Evolutionary conservation across 2,113 vertebrate genomes (phyloP).

Genomic region (Artemisiospiza belli): DNA sequence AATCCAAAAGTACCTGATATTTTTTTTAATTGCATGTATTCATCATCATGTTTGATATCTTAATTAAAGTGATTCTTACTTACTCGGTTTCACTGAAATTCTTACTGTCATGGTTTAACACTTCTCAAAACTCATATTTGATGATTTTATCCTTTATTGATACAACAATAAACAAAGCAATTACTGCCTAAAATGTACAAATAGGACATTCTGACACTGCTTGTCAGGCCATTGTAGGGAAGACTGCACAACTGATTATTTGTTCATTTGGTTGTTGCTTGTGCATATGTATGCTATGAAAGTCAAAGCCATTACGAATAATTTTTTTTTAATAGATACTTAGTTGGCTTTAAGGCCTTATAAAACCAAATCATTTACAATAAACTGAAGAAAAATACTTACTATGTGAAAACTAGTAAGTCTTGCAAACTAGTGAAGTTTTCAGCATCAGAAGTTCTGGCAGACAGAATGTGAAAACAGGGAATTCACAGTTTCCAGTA

Average conservation of each 20-base stretch:
- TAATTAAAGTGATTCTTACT: not conserved
- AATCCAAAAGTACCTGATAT: not conserved
- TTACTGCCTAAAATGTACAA: not conserved
- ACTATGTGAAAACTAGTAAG: not conserved
- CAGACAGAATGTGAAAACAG: not conserved
- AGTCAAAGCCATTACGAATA: conserved; percentile 5
- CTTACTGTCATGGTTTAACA: not conserved
- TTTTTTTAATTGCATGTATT: not conserved
- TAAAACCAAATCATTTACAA: conserved; percentile 32
- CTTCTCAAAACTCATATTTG: not conserved
- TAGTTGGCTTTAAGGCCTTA: conserved; percentile 9
- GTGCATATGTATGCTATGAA: not conserved
- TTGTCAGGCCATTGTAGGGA: not conserved
- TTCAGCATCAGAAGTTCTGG: not conserved
- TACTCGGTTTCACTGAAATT: not conserved
- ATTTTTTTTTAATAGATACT: conserved; percentile 42
- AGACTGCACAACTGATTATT: not conserved
- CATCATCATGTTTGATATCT: not conserved
- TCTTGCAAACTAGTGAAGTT: not conserved
- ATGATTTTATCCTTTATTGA: not conserved
- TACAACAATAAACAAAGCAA: not conserved
- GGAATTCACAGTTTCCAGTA: not conserved
- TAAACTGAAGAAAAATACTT: conserved; percentile 22
- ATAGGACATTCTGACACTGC: not conserved
- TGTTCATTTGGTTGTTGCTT: not conserved